These are phyloP conservation scores for Protodeltote pygarga DNA, from an alignment of 2,888 invertebrate species.

Conservation along the genomic window DNA sequence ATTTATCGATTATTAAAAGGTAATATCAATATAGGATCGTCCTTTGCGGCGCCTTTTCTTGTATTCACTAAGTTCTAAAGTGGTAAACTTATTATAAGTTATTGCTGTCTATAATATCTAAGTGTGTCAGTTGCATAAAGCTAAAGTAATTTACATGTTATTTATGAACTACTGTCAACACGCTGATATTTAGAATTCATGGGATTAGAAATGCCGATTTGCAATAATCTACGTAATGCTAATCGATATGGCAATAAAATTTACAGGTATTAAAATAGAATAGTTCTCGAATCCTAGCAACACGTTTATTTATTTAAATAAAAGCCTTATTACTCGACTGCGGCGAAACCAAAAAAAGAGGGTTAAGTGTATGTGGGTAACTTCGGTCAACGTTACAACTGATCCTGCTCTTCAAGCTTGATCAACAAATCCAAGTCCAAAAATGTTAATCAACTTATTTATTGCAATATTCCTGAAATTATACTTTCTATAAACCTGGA, in stretches of 20 bases:
- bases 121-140: conserved; percentile 23
- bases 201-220: conserved; percentile 1
- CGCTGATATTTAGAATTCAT: conserved; percentile 19
- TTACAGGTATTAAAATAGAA: background rate
- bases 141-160: conserved; percentile 25
- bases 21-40: conserved; percentile 27
- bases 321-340: too few species aligned
- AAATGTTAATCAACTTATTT: too few species aligned
- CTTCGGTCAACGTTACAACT: too few species aligned
- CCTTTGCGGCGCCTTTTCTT: conserved; percentile 26
- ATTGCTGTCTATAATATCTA: conserved; percentile 28
- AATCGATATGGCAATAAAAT: conserved; percentile 1
- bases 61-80: conserved; percentile 1
- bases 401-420: too few species aligned
- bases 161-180: conserved; percentile 18
- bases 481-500: too few species aligned
- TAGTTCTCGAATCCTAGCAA: too few species aligned
- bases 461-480: too few species aligned
- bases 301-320: too few species aligned
- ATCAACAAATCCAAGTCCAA: too few species aligned
- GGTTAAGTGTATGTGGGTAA: too few species aligned
- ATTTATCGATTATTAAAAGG: conserved; percentile 38
- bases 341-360: too few species aligned
- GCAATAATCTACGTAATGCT: background rate
- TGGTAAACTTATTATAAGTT: conserved; percentile 24